Conservation (phyloP, 2,797 vertebrate genomes). For the Masticophis lateralis region DNA sequence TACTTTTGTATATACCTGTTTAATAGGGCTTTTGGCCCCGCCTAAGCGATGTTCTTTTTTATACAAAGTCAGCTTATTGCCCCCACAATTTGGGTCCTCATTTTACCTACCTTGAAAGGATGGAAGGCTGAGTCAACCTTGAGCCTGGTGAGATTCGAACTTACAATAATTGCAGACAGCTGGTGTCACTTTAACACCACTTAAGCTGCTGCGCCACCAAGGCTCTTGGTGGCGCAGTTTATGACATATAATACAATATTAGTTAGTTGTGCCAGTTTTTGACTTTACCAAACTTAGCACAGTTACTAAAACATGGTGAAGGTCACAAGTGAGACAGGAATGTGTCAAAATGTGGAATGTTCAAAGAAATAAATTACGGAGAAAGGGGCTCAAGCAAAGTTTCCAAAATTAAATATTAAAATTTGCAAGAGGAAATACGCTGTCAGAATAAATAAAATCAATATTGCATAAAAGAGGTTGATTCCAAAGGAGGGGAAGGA, state of each 20-base stretch:
- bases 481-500: constrained; percentile 13
- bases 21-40: too few species aligned
- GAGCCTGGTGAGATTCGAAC: too few species aligned
- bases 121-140: too few species aligned
- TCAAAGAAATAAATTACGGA: background rate
- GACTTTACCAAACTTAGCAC: constrained; percentile 41
- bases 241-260: constrained; percentile 21
- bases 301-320: constrained; percentile 39
- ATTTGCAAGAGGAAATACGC: constrained; percentile 40
- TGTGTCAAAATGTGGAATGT: constrained; percentile 24
- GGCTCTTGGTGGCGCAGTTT: background rate
- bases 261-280: constrained; percentile 48
- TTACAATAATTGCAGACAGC: too few species aligned
- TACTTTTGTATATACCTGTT: too few species aligned
- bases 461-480: constrained; percentile 47
- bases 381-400: constrained; percentile 18
- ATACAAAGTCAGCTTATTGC: too few species aligned
- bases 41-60: too few species aligned
- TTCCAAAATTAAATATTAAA: constrained; percentile 46
- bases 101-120: too few species aligned
- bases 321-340: constrained; percentile 7
- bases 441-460: constrained; percentile 28
- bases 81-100: too few species aligned
- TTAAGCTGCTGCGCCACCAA: too few species aligned
- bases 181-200: too few species aligned